These are phyloP conservation scores for Gymnocheta viridis DNA, from an alignment of 2,888 invertebrate genomes.

Conservation along the genomic window DNA sequence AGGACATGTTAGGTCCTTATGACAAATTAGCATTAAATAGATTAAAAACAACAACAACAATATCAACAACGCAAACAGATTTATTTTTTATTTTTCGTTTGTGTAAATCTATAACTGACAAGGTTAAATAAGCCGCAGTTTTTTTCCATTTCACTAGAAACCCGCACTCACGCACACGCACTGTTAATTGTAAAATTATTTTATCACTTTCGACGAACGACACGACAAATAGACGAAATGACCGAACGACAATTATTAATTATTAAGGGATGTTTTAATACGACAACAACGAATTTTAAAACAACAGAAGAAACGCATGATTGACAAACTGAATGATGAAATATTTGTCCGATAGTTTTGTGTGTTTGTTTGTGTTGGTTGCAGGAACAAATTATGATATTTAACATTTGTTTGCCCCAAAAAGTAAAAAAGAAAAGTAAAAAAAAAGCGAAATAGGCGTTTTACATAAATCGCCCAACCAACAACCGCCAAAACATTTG, in stretches of 20 bases:
- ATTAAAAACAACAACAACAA: constrained; percentile 2
- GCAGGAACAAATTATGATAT: constrained; percentile 34
- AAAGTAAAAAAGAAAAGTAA: no score
- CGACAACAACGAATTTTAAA: constrained; percentile 8
- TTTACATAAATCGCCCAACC: constrained; percentile 14
- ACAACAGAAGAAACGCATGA: not conserved
- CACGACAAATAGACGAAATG: not conserved
- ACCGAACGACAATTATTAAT: not conserved
- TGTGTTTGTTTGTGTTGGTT: constrained; percentile 1
- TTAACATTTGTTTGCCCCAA: constrained; percentile 33
- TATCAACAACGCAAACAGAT: not conserved
- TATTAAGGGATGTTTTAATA: constrained; percentile 48
- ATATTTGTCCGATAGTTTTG: constrained; percentile 17
- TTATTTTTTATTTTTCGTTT: not conserved
- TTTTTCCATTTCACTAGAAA: not conserved
- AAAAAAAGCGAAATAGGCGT: constrained; percentile 30
- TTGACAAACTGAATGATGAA: constrained; percentile 6
- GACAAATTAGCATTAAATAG: constrained; percentile 22
- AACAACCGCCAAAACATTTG: constrained; percentile 34
- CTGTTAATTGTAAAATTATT: constrained; percentile 57
- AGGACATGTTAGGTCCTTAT: constrained; percentile 35
- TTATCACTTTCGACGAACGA: constrained; percentile 45
- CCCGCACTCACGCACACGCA: constrained; percentile 1
- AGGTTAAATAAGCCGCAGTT: constrained; percentile 29
- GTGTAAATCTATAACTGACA: constrained; percentile 31